Base-by-base conservation (phyloP, 2,113 vertebrate genomes). In the Suncus etruscus region DNA sequence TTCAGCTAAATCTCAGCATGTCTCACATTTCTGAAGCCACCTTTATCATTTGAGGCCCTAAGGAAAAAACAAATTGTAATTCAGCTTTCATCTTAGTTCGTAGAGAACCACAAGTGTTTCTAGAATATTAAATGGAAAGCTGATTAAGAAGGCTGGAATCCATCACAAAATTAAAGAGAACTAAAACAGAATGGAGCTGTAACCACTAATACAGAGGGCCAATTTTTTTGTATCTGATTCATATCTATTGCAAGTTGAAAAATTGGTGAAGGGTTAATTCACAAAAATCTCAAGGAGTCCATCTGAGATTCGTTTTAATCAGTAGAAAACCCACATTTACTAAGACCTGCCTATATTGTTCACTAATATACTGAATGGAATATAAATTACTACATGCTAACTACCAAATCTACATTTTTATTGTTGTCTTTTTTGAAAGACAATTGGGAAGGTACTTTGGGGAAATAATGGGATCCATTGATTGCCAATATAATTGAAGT, bases 11-110 rank as follows among this genome's bases (percentile, higher is more conserved):
- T 94, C 86, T 90, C 90, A 92, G 86, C 69, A 45, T 93, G 86
- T 69, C 91, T 95, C 65, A 83, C 50, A 81, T 91, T 92, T 94
- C 85, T 95, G 78, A 81, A 93, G 65, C 54, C 63, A 91, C 77
- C 79, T 94, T 95, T 90, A 93, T 94, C 80, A 76, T 88, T 70
- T 78, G 69, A 86, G 77, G 29, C 88, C 88, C 73, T 85, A 83
- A 94, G 80, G 86, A 77, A 91, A 92, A 90, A 94, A 63, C 54
- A 83, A 94, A 90, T 90, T 93, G 50, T 82, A 94, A 94, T 92
- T 96, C 81, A 68, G 32, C 80, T 93, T 96, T 95, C 74, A 85
- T 94, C 88, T 86, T 32, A 15, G 32, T 90, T 95, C 45, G 25
- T 78, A 76, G 50, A 92, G 58, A 91, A 80, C 5, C 25, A 6